Evolutionary conservation across 2,888 invertebrate species (phyloP), one percentile per base, ranked within the genome.

Genomic region (Drosophila falleni): DNA sequence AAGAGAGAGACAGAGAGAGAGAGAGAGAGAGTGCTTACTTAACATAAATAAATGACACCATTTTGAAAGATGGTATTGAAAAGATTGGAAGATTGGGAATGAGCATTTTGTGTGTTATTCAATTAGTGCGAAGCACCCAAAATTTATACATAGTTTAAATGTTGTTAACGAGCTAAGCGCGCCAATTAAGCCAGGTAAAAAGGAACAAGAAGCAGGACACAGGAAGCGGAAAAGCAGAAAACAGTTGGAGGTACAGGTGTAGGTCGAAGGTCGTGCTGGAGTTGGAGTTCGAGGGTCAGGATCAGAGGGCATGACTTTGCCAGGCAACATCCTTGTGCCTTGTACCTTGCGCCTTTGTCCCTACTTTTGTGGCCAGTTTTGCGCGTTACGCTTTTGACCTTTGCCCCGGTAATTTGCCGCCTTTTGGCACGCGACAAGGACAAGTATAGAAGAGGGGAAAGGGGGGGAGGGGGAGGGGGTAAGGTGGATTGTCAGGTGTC

Each of bases 111-210:
- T 81, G 69, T 72, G 74, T 89, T 80, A 85, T 81, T 87, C 76
- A 85, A 85, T 85, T 89, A 85, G 87, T 72, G 66, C 46, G 61
- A 71, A 63, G 53, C 65, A n/a, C 65, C 73, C 74, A 71, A 67
- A 83, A 83, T 82, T 50, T 74, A 72, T 73, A 76, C 89, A 87
- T 85, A 85, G 89, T 85, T 89, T 67, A 77, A 80, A 81, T 80
- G 62, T 87, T 73, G 87, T 84, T 88, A 86, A 87, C 89, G 80
- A 89, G 89, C 87, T 87, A 87, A 89, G 90, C 84, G 84, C 80
- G 78, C 80, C 90, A 89, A 88, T 87, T 87, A 87, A 80, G 74
- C 77, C 50, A 53, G 64, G 64, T 64, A 15, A 29, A 39, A 39
- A 29, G 13, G 29, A 6, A 26, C 29, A 49, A 49, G 47, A 16